phyloP scores from a whole-genome alignment of 92 coral and sea anemone species.

The Isaurus tuberculatus region DNA sequence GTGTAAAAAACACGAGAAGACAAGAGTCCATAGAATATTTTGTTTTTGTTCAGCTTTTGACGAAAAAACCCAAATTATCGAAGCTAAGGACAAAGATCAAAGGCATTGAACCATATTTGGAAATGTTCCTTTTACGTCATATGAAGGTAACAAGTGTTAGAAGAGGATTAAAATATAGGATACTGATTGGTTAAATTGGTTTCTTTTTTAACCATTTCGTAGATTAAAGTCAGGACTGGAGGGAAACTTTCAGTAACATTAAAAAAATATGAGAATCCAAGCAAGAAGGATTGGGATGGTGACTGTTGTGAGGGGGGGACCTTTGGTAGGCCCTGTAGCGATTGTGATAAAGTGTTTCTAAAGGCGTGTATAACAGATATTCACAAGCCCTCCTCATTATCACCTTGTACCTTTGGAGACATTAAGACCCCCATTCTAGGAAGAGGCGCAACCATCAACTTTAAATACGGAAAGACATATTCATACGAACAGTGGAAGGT shows the following conservation, averaged over 20 bases:
- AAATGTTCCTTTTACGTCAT: too few relatives aligned
- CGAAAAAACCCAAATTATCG: too few relatives aligned
- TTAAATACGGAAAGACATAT: background rate
- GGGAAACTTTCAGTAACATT: slow-evolving; percentile 1
- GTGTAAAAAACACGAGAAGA: too few relatives aligned
- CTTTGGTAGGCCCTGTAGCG: background rate
- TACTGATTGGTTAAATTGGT: too few relatives aligned
- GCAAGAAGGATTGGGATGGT: background rate
- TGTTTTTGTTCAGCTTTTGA: too few relatives aligned
- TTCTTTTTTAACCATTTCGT: background rate
- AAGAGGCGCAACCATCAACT: background rate
- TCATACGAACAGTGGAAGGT: slow-evolving; percentile 17
- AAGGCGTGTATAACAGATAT: slow-evolving; percentile 29
- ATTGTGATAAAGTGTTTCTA: slow-evolving; percentile 3
- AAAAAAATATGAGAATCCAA: slow-evolving; percentile 9
- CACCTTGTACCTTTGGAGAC: slow-evolving; percentile 18
- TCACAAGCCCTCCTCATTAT: background rate
- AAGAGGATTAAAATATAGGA: too few relatives aligned
- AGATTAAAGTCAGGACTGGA: background rate
- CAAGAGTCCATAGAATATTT: too few relatives aligned
- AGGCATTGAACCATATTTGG: too few relatives aligned
- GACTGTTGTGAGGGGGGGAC: slow-evolving; percentile 48
- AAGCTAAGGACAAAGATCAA: too few relatives aligned
- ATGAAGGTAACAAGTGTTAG: too few relatives aligned
- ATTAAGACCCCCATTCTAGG: background rate